Base-by-base conservation (phyloP, 2,888 invertebrate genomes). In the Rhagophthalmus giganteus region DNA sequence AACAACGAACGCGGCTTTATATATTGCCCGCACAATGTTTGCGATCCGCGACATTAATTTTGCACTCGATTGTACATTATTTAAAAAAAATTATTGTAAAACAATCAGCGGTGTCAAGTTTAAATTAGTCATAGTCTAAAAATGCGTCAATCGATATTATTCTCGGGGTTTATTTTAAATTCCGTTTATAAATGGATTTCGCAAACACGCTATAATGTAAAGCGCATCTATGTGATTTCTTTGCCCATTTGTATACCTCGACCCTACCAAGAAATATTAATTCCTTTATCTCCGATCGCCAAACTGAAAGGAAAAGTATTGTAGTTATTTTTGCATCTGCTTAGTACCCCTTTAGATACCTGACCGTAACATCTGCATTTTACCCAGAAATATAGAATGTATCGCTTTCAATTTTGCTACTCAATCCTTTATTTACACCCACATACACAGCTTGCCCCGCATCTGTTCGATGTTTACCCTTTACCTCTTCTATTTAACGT, bases 281-380 rank as follows among this genome's bases (percentile, higher is more conserved):
- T 61, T 55, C 60, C 39, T 52, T 35, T 35, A 45, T 51, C 51
- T 52, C 31, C 26, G 13, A 52, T 46, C 46, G 28, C 33, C 12
- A 52, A 51, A 46, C 35, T 47, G 47, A 52, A 52, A 52, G 46
- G 27, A 46, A 52, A 52, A 52, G 52, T 52, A 46, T 51, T 51
- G 40, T 35, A 34, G 52, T 41, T 46, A 32, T 24, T 46, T 52
- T 47, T 61, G 62, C 66, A 66, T 66, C 66, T 66, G 66, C 64
- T 63, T 63, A 44, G 16, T 48, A 58, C 65, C 51, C 51, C n/a
- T 55, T 55, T 55, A 20, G 55, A 35, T 53, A 55, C 55, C 55
- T 55, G 55, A 42, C 44, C 40, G 25, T 24, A 55, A 51, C 55
- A 55, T 55, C 55, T 55, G 55, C 49, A 51, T 55, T 55, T 55